These are phyloP conservation scores for Pyrocoelia pectoralis DNA, from an alignment of 2,888 invertebrate genomes.

Conservation along the genomic window DNA sequence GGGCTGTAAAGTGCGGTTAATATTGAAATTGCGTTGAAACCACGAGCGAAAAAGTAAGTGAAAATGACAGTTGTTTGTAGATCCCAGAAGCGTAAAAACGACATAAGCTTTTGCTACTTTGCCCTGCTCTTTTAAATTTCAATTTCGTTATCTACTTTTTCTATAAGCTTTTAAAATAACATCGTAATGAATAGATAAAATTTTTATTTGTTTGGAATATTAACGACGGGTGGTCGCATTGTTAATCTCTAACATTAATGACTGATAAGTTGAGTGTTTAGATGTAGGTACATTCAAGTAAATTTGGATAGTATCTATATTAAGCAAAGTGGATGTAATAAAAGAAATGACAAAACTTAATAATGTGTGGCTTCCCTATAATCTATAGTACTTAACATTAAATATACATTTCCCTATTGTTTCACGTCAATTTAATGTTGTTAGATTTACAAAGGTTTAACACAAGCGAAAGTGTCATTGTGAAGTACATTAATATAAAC, in stretches of 20 bases:
- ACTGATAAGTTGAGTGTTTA: slow-evolving; percentile 15
- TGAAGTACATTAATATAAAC: slow-evolving; percentile 23
- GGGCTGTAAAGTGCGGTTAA: slow-evolving; percentile 23
- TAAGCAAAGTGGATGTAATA: slow-evolving; percentile 26
- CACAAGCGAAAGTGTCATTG: slow-evolving; percentile 18
- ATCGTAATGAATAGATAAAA: no score
- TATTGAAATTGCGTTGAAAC: slow-evolving; percentile 46
- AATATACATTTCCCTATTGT: slow-evolving; percentile 12
- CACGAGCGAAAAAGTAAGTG: slow-evolving; percentile 49
- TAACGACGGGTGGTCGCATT: no score
- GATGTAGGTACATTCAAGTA: slow-evolving; percentile 21
- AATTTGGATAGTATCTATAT: slow-evolving; percentile 7
- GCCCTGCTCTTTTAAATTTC: slow-evolving; percentile 15
- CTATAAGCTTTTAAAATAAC: not conserved
- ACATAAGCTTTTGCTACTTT: slow-evolving; percentile 27
- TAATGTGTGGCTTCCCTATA: slow-evolving; percentile 19
- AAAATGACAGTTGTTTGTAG: slow-evolving; percentile 49
- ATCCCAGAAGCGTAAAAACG: slow-evolving; percentile 37
- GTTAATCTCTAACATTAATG: not conserved
- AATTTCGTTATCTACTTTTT: not conserved
- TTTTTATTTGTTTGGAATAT: no score
- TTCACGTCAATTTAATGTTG: slow-evolving; percentile 17
- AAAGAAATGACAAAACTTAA: slow-evolving; percentile 26
- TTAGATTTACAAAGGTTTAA: slow-evolving; percentile 10
- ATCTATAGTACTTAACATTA: slow-evolving; percentile 21